Evolutionary conservation across 2,888 invertebrate species (phyloP).

Genomic region (Dilophus febrilis): DNA sequence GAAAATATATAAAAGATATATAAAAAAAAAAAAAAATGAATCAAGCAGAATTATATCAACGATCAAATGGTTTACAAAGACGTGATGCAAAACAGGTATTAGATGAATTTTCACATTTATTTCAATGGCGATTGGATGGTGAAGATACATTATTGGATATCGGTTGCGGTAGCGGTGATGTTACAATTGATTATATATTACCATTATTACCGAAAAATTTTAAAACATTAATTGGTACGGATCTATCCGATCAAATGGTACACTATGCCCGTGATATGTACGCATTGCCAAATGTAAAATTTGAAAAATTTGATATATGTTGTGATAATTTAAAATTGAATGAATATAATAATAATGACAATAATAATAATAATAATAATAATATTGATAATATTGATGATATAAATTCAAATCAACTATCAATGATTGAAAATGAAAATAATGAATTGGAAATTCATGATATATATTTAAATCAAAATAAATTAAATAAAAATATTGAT

Average conservation of each 20-base stretch:
- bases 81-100: slow-evolving; percentile 45
- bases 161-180: slow-evolving; percentile 58
- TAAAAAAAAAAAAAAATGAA: slow-evolving; percentile 33
- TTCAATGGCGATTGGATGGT: slow-evolving; percentile 37
- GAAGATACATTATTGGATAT: slow-evolving; percentile 44
- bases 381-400: no score
- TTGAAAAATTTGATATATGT: slow-evolving; percentile 38
- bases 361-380: no score
- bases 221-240: slow-evolving; percentile 41
- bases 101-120: slow-evolving; percentile 39
- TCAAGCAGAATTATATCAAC: slow-evolving; percentile 48
- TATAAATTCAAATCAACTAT: no score
- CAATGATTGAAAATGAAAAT: no score
- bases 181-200: slow-evolving; percentile 44
- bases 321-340: slow-evolving; percentile 14
- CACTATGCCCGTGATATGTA: slow-evolving; percentile 41
- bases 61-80: slow-evolving; percentile 48
- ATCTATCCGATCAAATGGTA: slow-evolving; percentile 56
- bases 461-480: no score
- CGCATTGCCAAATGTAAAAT: slow-evolving; percentile 30
- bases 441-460: no score
- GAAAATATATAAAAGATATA: no score
- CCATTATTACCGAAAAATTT: slow-evolving; percentile 40
- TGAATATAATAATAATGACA: slow-evolving; percentile 22
- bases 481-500: no score